phyloP scores from a whole-genome alignment of 2,113 vertebrate species.

The Gopherus evgoodei region DNA sequence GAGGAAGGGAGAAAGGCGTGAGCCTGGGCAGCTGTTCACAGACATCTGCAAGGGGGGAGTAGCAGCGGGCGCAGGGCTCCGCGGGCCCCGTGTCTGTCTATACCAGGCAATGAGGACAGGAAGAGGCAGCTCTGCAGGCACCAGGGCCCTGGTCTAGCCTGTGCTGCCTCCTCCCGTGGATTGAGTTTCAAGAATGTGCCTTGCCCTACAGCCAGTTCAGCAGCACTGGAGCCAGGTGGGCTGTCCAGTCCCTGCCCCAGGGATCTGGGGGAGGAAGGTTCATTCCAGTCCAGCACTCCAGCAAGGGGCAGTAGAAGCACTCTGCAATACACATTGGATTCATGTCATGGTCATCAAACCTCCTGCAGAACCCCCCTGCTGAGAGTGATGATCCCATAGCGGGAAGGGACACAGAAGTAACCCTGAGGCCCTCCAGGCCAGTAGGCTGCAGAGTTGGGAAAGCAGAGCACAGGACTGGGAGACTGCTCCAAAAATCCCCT shows the following conservation, averaged over 20 bases:
- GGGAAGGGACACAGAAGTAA: not conserved
- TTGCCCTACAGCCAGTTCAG: no score
- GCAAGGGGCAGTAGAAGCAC: not conserved
- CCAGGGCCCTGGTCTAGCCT: not conserved
- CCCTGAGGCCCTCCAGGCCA: not conserved
- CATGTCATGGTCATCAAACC: no score
- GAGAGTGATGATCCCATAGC: no score
- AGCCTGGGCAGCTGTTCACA: not conserved
- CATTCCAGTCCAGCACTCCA: not conserved
- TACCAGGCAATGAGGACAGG: not conserved
- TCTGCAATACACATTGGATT: no score
- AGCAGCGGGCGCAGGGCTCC: not conserved
- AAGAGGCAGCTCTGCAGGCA: not conserved
- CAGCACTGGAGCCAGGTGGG: no score
- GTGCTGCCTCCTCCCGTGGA: not conserved
- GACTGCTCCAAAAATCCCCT: fast-evolving
- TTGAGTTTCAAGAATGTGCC: not conserved
- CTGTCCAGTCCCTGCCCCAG: not conserved
- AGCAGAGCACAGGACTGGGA: not conserved
- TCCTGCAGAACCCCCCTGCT: no score
- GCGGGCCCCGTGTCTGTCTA: no score
- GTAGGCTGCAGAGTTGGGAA: not conserved
- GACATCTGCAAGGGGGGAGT: fast-evolving
- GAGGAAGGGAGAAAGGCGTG: not conserved
- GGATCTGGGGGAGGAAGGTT: not conserved